These are phyloP conservation scores for Gonioctena quinquepunctata DNA, from an alignment of 1,140 invertebrate genomes.

Conservation along the genomic window DNA sequence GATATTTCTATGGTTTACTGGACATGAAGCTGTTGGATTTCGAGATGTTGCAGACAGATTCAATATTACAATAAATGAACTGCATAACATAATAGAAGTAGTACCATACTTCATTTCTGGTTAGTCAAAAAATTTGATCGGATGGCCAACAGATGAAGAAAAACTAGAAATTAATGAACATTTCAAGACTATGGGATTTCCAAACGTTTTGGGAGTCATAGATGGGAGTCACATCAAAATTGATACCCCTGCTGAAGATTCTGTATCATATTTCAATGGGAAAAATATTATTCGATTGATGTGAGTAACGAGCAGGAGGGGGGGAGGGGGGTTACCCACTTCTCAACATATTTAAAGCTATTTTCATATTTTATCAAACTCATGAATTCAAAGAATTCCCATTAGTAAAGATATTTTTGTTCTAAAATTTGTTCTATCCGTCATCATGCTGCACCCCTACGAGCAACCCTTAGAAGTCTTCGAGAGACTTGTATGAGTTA, in stretches of 20 bases:
- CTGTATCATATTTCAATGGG: conserved; percentile 29
- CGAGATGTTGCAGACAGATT: conserved; percentile 47
- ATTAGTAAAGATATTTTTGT: background rate
- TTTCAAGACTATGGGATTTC: conserved; percentile 38
- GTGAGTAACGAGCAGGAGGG: conserved; percentile 5
- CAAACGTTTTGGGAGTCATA: conserved; percentile 17
- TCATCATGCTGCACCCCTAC: no score
- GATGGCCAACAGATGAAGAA: conserved; percentile 40
- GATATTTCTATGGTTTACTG: conserved; percentile 48
- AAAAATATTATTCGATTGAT: conserved; percentile 40
- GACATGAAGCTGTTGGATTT: conserved; percentile 44
- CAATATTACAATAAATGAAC: conserved; percentile 38
- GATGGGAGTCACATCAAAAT: conserved; percentile 17
- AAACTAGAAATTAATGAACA: conserved; percentile 32
- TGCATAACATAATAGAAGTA: conserved; percentile 39
- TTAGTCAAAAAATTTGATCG: conserved; percentile 35
- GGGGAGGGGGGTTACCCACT: background rate
- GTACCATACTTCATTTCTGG: conserved; percentile 38
- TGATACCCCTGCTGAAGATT: conserved; percentile 6
- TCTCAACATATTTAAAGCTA: background rate
- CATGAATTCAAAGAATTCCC: background rate
- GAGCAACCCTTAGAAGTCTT: no score
- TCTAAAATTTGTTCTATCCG: background rate
- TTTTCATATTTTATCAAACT: background rate
- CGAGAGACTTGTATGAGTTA: no score